Evolutionary conservation across 2,888 invertebrate genomes (phyloP).

Genomic region (Platycheirus albimanus): DNA sequence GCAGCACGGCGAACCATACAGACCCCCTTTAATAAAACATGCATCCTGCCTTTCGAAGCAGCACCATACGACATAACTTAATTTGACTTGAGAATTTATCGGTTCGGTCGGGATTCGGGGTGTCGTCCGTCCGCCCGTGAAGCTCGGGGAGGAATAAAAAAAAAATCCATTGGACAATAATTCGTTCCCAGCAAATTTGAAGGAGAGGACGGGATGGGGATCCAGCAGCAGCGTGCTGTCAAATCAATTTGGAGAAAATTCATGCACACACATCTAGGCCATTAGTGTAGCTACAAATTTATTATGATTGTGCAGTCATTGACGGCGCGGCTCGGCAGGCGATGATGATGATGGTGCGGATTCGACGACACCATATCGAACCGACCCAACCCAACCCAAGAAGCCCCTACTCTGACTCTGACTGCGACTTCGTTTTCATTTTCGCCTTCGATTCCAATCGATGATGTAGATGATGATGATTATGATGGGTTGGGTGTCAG

Average conservation of each 20-base stretch:
- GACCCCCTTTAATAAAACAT: background rate
- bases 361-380: slow-evolving; percentile 16
- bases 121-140: background rate
- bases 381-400: slow-evolving; percentile 32
- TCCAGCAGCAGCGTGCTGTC: slow-evolving; percentile 20
- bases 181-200: slow-evolving; percentile 2
- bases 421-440: too few species aligned
- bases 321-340: too few species aligned
- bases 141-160: background rate
- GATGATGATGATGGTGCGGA: slow-evolving; percentile 31
- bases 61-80: slow-evolving; percentile 29
- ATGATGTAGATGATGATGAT: background rate
- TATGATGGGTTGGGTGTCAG: slow-evolving; percentile 16
- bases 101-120: background rate
- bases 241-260: slow-evolving; percentile 53
- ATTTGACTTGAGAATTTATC: slow-evolving; percentile 50
- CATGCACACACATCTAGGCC: slow-evolving; percentile 53
- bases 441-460: too few species aligned
- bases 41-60: slow-evolving; percentile 15
- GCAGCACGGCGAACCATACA: background rate
- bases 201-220: background rate
- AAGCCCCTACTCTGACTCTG: slow-evolving; percentile 6
- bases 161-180: background rate
- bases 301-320: slow-evolving; percentile 60
- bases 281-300: slow-evolving; percentile 59